Evolutionary conservation across 2,888 invertebrate genomes (phyloP).

Genomic region (Pristionchus fissidentatus): DNA sequence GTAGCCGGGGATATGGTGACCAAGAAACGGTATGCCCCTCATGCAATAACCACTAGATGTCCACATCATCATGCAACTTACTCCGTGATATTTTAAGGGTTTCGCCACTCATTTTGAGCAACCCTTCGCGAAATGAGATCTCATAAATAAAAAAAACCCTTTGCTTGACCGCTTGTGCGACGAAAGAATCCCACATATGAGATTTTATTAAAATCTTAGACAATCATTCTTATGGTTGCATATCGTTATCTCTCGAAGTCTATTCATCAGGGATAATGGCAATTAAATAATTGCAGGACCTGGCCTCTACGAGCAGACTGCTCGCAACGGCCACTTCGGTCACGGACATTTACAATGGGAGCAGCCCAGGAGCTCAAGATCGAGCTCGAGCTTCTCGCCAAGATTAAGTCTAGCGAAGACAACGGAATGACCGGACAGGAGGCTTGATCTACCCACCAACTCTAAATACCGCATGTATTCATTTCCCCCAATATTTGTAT

Average conservation of each 20-base stretch:
- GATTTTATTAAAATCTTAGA: too few species aligned
- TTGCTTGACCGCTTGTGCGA: too few species aligned
- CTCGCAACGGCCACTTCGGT: slow-evolving; percentile 98
- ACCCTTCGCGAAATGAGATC: too few species aligned
- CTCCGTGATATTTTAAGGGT: neutral
- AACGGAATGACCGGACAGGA: slow-evolving; percentile 47
- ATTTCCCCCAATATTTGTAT: neutral
- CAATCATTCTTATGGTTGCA: too few species aligned
- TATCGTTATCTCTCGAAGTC: too few species aligned
- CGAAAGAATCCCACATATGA: slow-evolving; percentile 34
- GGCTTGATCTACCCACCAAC: slow-evolving; percentile 1
- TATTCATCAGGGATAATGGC: slow-evolving; percentile 15
- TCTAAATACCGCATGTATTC: too few species aligned
- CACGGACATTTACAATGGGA: slow-evolving; percentile 97
- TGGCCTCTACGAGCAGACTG: slow-evolving; percentile 93
- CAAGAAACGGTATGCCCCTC: too few species aligned
- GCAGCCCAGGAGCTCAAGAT: slow-evolving; percentile 84
- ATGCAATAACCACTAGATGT: too few species aligned
- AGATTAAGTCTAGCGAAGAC: slow-evolving; percentile 47
- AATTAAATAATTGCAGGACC: slow-evolving; percentile 67
- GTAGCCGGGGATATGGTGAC: too few species aligned
- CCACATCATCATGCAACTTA: too few species aligned
- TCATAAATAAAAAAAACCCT: too few species aligned
- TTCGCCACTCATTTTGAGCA: slow-evolving; percentile 88
- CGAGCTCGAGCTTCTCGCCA: slow-evolving; percentile 56